Percentiles rank a stretch among this genome's conserved stretches.
Conservation (phyloP, 1,140 invertebrate species). For the Brachionus paranguensis region DNA sequence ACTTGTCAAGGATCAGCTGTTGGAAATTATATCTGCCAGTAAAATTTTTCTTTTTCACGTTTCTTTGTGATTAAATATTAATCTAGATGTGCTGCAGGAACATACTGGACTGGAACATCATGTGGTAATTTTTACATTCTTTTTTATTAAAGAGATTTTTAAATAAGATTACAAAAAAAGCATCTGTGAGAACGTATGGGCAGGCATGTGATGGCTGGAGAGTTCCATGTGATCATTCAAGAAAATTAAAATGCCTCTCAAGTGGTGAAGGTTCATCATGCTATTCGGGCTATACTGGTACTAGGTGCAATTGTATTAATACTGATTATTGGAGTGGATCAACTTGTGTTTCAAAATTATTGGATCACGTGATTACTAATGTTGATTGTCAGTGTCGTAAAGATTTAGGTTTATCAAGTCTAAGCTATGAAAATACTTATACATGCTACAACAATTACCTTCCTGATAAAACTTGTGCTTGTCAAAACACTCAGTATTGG, state of each 20-base stretch:
- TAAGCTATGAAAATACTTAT: background rate
- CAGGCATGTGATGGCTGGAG: background rate
- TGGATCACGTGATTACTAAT: background rate
- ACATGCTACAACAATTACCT: background rate
- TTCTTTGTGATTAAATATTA: background rate
- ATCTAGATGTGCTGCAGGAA: background rate
- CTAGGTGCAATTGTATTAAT: background rate
- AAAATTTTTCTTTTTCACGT: background rate
- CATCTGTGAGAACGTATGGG: background rate
- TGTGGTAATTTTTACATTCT: background rate
- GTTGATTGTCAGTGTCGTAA: background rate
- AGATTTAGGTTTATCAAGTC: background rate
- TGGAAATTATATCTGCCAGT: constrained; percentile 11
- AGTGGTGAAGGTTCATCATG: background rate
- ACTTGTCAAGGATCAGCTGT: background rate
- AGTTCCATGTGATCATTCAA: constrained; percentile 17
- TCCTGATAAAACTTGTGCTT: background rate
- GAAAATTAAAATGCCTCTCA: background rate
- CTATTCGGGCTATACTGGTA: background rate
- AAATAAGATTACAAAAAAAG: background rate
- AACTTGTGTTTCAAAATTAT: background rate
- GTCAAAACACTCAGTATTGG: background rate
- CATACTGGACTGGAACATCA: constrained; percentile 18
- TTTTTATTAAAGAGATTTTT: background rate
- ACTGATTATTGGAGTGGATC: constrained; percentile 23